Evolutionary conservation across 2,113 vertebrate species (phyloP).

Genomic region (Gobio gobio): DNA sequence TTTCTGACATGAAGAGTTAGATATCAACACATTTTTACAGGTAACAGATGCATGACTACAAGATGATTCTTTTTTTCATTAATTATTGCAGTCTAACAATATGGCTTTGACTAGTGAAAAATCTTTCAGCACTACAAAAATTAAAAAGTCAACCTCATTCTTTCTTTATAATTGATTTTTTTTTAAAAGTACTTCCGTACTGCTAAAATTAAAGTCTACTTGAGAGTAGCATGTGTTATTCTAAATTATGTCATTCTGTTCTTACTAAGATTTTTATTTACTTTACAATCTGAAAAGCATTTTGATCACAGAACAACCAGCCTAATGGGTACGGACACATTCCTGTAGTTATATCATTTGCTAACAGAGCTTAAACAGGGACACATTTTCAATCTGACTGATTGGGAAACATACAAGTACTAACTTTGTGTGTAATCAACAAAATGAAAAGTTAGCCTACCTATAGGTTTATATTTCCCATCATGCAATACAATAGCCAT

Average conservation of each 20-base stretch:
- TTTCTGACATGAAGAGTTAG: constrained; percentile 62
- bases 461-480: constrained; percentile 1
- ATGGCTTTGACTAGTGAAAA: constrained; percentile 82
- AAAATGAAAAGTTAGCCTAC: constrained; percentile 8
- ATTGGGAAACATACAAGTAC: constrained; percentile 17
- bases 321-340: constrained; percentile 9
- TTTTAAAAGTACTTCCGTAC: constrained; percentile 43
- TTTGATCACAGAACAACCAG: constrained; percentile 38
- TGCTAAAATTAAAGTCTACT: constrained; percentile 18
- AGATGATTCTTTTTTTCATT: constrained; percentile 64
- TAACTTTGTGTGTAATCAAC: background rate
- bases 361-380: constrained; percentile 25
- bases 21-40: constrained; percentile 54
- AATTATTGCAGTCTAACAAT: constrained; percentile 81
- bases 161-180: constrained; percentile 38
- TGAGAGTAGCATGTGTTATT: constrained; percentile 37
- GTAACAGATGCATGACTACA: constrained; percentile 70
- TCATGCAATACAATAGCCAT: constrained; percentile 25
- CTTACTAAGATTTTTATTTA: constrained; percentile 21
- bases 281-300: constrained; percentile 38
- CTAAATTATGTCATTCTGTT: constrained; percentile 36
- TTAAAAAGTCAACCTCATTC: constrained; percentile 37
- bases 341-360: constrained; percentile 9
- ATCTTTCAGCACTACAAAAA: constrained; percentile 74
- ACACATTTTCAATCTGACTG: constrained; percentile 1